Evolutionary conservation across 2,888 invertebrate genomes (phyloP).

Genomic region (Odontothrips loti): DNA sequence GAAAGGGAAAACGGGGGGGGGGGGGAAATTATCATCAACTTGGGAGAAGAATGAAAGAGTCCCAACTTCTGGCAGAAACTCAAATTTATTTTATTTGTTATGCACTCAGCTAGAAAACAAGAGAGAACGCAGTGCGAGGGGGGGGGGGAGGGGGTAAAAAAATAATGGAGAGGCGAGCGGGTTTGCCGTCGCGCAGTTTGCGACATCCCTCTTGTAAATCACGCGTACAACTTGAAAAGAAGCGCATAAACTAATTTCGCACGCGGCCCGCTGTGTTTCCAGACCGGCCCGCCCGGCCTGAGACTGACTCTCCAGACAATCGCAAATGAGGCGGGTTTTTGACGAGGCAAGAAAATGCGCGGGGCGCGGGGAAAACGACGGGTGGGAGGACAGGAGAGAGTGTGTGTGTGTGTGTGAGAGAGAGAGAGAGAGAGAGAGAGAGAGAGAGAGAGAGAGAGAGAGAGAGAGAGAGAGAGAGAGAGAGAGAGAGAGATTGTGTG

Average conservation of each 20-base stretch:
- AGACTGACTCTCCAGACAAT: too few relatives aligned
- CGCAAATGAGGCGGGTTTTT: too few relatives aligned
- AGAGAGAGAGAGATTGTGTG: too few relatives aligned
- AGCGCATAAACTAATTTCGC: slow-evolving; percentile 8
- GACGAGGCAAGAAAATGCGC: too few relatives aligned
- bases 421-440: too few relatives aligned
- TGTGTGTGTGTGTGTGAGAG: too few relatives aligned
- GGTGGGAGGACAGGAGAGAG: too few relatives aligned
- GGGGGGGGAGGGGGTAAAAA: too few relatives aligned
- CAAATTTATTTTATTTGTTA: slow-evolving; percentile 26
- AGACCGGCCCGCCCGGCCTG: too few relatives aligned
- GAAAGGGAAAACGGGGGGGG: neutral
- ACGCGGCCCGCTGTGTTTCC: neutral
- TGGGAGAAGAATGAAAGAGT: slow-evolving; percentile 2
- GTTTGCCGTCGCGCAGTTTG: neutral
- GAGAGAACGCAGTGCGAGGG: neutral
- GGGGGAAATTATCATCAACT: neutral
- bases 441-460: too few relatives aligned
- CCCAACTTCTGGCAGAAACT: neutral
- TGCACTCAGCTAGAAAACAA: slow-evolving; percentile 16
- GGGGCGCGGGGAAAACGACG: too few relatives aligned
- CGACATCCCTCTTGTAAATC: neutral
- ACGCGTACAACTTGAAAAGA: neutral
- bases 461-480: too few relatives aligned
- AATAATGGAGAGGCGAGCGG: neutral